These are phyloP conservation scores for Pristionchus entomophagus DNA, from an alignment of 2,888 invertebrate species.

Conservation along the genomic window DNA sequence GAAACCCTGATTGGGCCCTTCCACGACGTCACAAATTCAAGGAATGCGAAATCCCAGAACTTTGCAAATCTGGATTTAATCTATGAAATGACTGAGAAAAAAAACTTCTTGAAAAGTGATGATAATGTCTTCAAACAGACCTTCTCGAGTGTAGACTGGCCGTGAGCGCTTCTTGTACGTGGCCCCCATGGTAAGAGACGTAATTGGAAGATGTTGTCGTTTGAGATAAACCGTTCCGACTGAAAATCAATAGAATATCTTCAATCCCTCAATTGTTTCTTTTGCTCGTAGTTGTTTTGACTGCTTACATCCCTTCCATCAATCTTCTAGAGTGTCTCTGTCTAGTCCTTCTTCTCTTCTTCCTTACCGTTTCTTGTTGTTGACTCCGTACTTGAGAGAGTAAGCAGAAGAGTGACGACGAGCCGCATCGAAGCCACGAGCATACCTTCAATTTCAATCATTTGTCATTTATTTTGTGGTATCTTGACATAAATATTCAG, in stretches of 20 bases:
- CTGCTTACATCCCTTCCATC: not conserved
- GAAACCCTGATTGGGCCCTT: no score
- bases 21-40: no score
- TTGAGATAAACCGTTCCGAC: not conserved
- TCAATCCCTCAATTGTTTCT: not conserved
- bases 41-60: no score
- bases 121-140: not conserved
- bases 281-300: not conserved
- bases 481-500: no score
- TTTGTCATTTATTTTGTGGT: no score
- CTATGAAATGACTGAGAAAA: no score
- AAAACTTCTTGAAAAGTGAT: no score
- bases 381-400: constrained; percentile 46
- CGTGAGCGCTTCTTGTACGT: constrained; percentile 41
- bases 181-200: constrained; percentile 13
- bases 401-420: constrained; percentile 39
- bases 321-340: not conserved
- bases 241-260: not conserved
- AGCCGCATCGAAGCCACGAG: not conserved
- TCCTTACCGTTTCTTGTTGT: constrained; percentile 30
- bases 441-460: no score
- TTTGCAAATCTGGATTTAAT: no score
- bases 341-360: not conserved
- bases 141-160: constrained; percentile 42
- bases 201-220: not conserved